phyloP scores from a whole-genome alignment of 2,888 invertebrate genomes.

The Keiferia lycopersicella region DNA sequence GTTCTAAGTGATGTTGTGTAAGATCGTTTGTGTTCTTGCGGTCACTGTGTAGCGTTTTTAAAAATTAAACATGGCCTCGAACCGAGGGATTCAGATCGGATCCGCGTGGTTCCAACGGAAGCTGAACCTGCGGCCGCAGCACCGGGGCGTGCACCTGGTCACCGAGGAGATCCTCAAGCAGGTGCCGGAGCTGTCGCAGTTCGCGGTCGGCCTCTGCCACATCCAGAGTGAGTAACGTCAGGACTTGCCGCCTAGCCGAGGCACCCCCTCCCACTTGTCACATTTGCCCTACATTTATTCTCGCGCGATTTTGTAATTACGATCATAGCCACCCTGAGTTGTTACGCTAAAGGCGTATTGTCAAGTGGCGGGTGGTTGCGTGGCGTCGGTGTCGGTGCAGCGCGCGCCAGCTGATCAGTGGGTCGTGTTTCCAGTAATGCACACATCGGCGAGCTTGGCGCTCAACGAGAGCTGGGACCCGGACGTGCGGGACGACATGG shows the following conservation, averaged over 20 bases:
- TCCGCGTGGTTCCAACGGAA: slow-evolving; percentile 99
- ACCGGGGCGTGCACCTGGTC: slow-evolving; percentile 97
- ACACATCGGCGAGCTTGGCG: slow-evolving; percentile 98
- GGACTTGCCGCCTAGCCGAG: slow-evolving; percentile 60
- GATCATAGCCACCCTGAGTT: slow-evolving; percentile 29
- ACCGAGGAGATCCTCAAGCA: slow-evolving; percentile 97
- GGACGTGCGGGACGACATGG: slow-evolving; percentile 98
- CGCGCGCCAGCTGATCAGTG: slow-evolving; percentile 56
- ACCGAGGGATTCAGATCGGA: slow-evolving; percentile 95
- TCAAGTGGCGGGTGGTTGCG: slow-evolving; percentile 19
- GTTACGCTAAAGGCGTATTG: slow-evolving; percentile 34
- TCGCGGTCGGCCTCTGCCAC: slow-evolving; percentile 97
- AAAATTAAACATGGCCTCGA: slow-evolving; percentile 91
- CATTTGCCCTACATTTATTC: slow-evolving; percentile 54
- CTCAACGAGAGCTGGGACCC: slow-evolving; percentile 99
- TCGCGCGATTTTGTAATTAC: slow-evolving; percentile 45
- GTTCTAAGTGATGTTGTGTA: slow-evolving; percentile 81
- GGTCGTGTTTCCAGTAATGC: slow-evolving; percentile 89
- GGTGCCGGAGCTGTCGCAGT: slow-evolving; percentile 96
- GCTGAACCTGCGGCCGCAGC: slow-evolving; percentile 97
- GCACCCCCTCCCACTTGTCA: slow-evolving; percentile 63
- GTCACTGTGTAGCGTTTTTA: slow-evolving; percentile 78
- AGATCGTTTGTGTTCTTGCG: slow-evolving; percentile 78
- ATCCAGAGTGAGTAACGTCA: slow-evolving; percentile 93
- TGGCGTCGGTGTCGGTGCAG: background rate